Evolutionary conservation across 2,888 invertebrate genomes (phyloP), one percentile per base, ranked within the genome.

Genomic region (Hipparchia semele): DNA sequence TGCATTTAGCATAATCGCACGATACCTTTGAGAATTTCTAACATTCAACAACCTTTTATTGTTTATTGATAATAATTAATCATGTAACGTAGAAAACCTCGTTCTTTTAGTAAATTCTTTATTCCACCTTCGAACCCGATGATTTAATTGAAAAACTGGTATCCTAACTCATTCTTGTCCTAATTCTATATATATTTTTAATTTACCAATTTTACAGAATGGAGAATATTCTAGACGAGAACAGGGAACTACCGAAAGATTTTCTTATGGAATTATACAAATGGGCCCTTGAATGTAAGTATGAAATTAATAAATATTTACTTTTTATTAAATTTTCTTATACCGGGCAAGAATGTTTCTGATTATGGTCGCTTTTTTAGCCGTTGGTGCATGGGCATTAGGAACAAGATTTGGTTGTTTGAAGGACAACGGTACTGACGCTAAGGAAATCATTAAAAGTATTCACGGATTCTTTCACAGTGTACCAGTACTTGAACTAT

Each of bases 201-300:
- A 39, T 39, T 39, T 39, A 64, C 1, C n/a, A 46, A 68, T 65
- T 75, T 33, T 46, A 77, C 85, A 96, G 96, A 89, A 95, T 96
- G 91, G 95, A 96, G 80, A 88, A 83, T 77, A 94, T 95, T 83
- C 86, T 95, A 73, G 94, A 95, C 81, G 87, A 89, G 74, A 95
- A 95, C 77, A 86, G 92, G 66, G 96, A 96, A 85, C 90, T 97
- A 77, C 96, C 96, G n/a, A 90, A 94, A 66, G 92, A 96, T 84
- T 96, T 97, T 86, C 94, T 96, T 76, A 95, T 95, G 76, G 96
- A 97, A 87, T 94, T 97, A 73, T 96, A 96, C 87, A 96, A 96
- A 92, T 97, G 97, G 97, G 96, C 96, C 33, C 91, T 97, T 73
- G 97, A 97, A 94, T 97, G 97, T 96, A 94, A 95, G 96, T 95